Base-by-base conservation (phyloP, 2,113 vertebrate species). In the Tretioscincus oriximinensis region DNA sequence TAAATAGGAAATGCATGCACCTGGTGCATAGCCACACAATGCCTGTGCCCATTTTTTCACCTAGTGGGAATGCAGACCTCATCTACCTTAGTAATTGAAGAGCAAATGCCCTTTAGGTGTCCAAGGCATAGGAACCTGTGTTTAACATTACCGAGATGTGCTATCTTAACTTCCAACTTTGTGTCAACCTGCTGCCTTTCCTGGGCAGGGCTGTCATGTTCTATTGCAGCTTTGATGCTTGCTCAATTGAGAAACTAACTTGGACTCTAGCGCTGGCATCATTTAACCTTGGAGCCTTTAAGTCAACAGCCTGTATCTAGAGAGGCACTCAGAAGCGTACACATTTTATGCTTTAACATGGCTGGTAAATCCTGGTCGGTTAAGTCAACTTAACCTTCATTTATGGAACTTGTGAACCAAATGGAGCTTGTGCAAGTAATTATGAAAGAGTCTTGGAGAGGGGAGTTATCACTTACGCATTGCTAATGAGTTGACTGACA, bases 381-480 rank as follows among this genome's bases (percentile, higher is more conserved):
- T 98, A 97, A 98, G 96, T 96, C 97, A 98, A 98, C 97, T 97
- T 97, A 98, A 98, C 97, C 97, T 98, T 97, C 97, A 98, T 98
- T 97, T 98, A 96, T 96, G 95, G 97, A 97, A 97, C 95, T 96
- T 95, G 96, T 92, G 84, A 97, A 96, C 96, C 97, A 94, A 95
- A 93, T 92, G 94, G 91, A 93, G 95, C 96, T 95, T 95, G 94
- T 94, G 95, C 96, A 96, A 97, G 96, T 97, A 98, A 98, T 98
- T 97, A 97, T 95, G 93, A 94, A 93, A 88, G 92, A 90, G 95
- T 94, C 95, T 95, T 94, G 94, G 89, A 93, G 94, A 90, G 95
- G 91, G 96, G 96, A 95, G 96, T 95, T 96, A 97, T 95, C 95
- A 96, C 97, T 97, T 97, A 96, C 96, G 96, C 96, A 96, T 97